Evolutionary conservation across 2,797 vertebrate species (phyloP).

Genomic region (Spizella passerina): DNA sequence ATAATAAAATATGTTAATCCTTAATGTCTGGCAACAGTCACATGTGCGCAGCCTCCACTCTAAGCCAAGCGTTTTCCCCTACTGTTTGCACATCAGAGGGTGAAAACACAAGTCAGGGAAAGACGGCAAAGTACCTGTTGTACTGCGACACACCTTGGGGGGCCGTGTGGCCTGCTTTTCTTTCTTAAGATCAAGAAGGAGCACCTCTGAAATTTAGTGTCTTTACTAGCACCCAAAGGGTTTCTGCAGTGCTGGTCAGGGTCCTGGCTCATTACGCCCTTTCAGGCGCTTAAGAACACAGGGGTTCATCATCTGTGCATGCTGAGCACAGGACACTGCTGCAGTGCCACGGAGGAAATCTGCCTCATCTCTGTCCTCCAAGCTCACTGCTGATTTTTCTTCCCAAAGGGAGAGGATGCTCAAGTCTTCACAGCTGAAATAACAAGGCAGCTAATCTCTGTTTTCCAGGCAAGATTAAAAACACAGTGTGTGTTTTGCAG

Average conservation of each 20-base stretch:
- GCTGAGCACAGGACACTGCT: neutral
- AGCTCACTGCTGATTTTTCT: neutral
- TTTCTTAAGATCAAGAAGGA: neutral
- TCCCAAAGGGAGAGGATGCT: neutral
- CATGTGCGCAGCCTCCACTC: neutral
- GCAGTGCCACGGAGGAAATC: neutral
- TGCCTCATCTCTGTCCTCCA: accelerated
- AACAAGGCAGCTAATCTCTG: neutral
- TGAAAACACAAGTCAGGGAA: neutral
- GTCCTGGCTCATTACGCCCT: neutral
- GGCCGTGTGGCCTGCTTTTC: neutral
- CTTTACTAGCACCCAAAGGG: accelerated
- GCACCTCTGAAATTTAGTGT: neutral
- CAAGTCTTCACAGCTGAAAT: neutral
- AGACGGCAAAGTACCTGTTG: neutral
- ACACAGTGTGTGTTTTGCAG: neutral
- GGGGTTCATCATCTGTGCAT: accelerated
- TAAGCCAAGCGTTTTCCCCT: accelerated
- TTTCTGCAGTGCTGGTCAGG: neutral
- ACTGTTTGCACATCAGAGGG: neutral
- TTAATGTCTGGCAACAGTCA: neutral
- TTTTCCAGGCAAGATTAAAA: neutral
- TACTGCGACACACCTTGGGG: neutral
- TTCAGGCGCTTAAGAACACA: neutral
- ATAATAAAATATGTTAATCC: neutral